Base-by-base conservation (phyloP, 2,797 vertebrate species). In the Glyptemys insculpta region DNA sequence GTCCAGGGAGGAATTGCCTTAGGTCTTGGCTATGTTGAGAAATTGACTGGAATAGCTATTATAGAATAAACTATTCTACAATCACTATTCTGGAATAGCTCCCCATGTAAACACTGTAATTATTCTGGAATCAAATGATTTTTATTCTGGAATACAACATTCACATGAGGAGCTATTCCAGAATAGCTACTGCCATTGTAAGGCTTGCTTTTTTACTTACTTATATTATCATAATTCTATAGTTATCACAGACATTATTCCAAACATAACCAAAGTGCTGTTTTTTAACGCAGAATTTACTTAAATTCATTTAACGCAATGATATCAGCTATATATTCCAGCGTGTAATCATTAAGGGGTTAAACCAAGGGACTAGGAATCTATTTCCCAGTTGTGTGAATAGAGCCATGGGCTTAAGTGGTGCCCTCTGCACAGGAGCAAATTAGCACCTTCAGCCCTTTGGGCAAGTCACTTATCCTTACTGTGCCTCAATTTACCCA, bases 401-500 rank as follows among this genome's bases (percentile, higher is more conserved):
- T 44, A 76, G 12, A 6, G 27, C 21, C 44, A 31, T 8, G 29
- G 12, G 19, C 8, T 41, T 44, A 21, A 53, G 34, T 4, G 41
- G 11, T 41, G 16, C 14, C 8, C 15, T 86, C 31, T 9, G 19
- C 79, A 3, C 6, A 53, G 52, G 84, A 49, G 62, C n/a, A 37
- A 74, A 49, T 44, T 86, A 62, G 54, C 81, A 23, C 23, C 79
- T 83, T 25, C 12, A 31, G 16, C 2, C 1, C 0, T 79, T 53
- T 85, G 72, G 62, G 41, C 83, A 65, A 91, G 16, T 15, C 72
- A 86, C 80, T 1, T 2, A 21, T n/a, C 49, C 54, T 44, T 0
- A 0, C 34, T 12, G 31, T 41, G 68, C 0, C 31, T 56, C 34
- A 41, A 41, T 50, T 91, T 50, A 41, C 65, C 34, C 1, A 0